Evolutionary conservation across 2,797 vertebrate species (phyloP).

Genomic region (Phrynocephalus guinanensis): DNA sequence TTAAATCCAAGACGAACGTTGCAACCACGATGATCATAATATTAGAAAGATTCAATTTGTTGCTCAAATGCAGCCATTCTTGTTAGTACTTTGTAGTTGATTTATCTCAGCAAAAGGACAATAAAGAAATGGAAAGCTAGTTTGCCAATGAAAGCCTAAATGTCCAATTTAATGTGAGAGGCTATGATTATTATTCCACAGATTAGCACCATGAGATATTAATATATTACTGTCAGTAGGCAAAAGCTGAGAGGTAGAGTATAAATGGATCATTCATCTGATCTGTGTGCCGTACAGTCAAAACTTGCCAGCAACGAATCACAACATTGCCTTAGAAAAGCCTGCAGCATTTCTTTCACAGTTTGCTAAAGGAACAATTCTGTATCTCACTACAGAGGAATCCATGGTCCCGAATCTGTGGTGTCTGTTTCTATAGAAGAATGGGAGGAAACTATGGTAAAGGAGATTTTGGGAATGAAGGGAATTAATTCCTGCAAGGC

Average conservation of each 20-base stretch:
- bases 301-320: conserved; percentile 59
- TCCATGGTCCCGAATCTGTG: conserved; percentile 65
- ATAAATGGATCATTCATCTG: conserved; percentile 55
- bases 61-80: conserved; percentile 53
- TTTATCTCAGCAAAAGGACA: conserved; percentile 58
- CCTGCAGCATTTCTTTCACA: conserved; percentile 54
- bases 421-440: conserved; percentile 70
- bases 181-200: conserved; percentile 56
- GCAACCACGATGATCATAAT: conserved; percentile 14
- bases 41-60: conserved; percentile 52
- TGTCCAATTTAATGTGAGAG: conserved; percentile 64
- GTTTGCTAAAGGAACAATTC: conserved; percentile 57
- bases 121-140: conserved; percentile 59
- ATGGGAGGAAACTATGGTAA: conserved; percentile 75
- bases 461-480: conserved; percentile 58
- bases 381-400: conserved; percentile 45
- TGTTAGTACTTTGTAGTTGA: conserved; percentile 54
- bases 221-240: conserved; percentile 48
- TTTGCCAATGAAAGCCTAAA: conserved; percentile 57
- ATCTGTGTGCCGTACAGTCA: conserved; percentile 31
- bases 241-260: conserved; percentile 55
- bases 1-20: background rate
- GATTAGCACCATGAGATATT: conserved; percentile 57
- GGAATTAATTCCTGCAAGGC: conserved; percentile 15
- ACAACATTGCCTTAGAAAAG: conserved; percentile 41